Evolutionary conservation across 2,797 vertebrate species (phyloP), one percentile per base, ranked within the genome.

Genomic region (Sebastes steindachneri): DNA sequence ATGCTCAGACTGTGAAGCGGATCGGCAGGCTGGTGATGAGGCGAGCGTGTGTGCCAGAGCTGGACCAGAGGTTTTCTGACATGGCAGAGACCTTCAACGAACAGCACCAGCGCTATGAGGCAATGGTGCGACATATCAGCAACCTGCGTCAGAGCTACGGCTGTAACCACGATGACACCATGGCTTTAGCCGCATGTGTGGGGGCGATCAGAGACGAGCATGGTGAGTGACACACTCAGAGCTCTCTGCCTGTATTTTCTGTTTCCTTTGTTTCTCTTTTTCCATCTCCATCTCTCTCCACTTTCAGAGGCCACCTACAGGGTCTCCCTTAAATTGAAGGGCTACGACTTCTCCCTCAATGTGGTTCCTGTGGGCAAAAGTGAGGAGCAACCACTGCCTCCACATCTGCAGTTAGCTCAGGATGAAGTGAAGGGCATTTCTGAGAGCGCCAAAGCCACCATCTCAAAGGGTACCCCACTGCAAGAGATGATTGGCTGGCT

Each of bases 281-380:
- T 70, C 10, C 9, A 35, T 55, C 9, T 73, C 15, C 5, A 11
- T 70, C 8, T 78, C 9, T 68, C 3, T 75, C 25, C 45, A 3
- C 9, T 60, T 63, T 7, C 79, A 95, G 93, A 73, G 85, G 83
- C 77, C 51, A 79, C 63, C 3, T 89, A 90, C 59, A 88, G 64
- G 10, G 41, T 96, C 73, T 83, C 70, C 31, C 68, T 97, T 4
- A 90, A 90, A 75, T 89, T 96, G 37, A 95, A 93, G 65, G 96
- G 96, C 78, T 97, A 95, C 37, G 93, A 96, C 76, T 96, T 96
- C 83, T 89, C 75, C 63, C 90, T 96, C 17, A 82, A 4, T 5
- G 92, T 93, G 21, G 82, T 83, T 73, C 89, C 90, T 25, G 64
- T 93, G 54, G 63, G 14, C 0, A 19, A 80, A 48, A 15, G 17